Evolutionary conservation across 2,888 invertebrate genomes (phyloP).

Genomic region (Oligia latruncula): DNA sequence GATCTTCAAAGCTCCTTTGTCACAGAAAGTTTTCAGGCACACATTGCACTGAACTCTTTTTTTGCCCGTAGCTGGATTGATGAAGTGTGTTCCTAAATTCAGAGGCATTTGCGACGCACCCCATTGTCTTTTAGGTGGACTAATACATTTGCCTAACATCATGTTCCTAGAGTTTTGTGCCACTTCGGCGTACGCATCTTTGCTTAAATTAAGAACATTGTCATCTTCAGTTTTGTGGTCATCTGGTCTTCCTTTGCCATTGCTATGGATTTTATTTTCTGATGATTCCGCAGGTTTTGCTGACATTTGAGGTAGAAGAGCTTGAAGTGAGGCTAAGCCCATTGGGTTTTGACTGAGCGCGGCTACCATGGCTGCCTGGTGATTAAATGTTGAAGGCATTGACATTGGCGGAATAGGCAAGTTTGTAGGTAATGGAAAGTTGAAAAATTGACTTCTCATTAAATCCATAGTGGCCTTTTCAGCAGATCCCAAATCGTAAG

Average conservation of each 20-base stretch:
- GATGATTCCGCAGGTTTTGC: conserved; percentile 83
- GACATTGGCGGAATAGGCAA: conserved; percentile 91
- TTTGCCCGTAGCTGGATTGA: conserved; percentile 98
- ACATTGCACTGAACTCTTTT: conserved; percentile 99
- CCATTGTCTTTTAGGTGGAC: conserved; percentile 95
- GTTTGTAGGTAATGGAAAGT: conserved; percentile 90
- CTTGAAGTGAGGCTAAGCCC: conserved; percentile 91
- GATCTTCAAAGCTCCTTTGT: conserved; percentile 99
- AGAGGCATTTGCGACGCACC: conserved; percentile 94
- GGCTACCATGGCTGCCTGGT: conserved; percentile 92
- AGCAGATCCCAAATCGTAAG: conserved; percentile 80
- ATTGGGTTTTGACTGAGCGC: conserved; percentile 90
- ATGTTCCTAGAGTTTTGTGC: conserved; percentile 86
- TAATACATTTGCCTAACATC: conserved; percentile 91
- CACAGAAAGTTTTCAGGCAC: conserved; percentile 99
- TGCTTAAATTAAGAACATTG: conserved; percentile 86
- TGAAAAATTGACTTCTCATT: conserved; percentile 92
- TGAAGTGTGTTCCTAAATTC: conserved; percentile 96
- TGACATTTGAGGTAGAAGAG: conserved; percentile 91
- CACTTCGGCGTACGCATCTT: conserved; percentile 83
- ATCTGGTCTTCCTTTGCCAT: conserved; percentile 78
- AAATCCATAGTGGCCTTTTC: conserved; percentile 90
- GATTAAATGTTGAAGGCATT: conserved; percentile 89
- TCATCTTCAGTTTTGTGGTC: conserved; percentile 82
- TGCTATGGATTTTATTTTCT: conserved; percentile 83